Base-by-base conservation (phyloP, 2,888 invertebrate species). In the Heliothis peltigera region DNA sequence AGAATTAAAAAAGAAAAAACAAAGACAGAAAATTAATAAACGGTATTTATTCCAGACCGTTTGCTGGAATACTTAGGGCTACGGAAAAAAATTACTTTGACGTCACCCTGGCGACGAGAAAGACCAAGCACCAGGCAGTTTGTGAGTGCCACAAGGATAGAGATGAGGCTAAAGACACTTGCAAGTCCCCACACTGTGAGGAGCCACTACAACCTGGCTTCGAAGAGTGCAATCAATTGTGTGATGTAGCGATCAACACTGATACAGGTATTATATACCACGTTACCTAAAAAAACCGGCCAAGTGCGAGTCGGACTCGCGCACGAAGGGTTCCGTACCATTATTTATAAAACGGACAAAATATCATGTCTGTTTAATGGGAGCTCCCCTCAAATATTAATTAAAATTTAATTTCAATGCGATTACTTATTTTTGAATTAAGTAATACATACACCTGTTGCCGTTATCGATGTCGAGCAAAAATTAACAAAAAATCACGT, bases 31-130 rank as follows among this genome's bases (percentile, higher is more conserved):
- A 42, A 42, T 42, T 42, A 42, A 42, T 17, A 42, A 42, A n/a
- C n/a, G 42, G 42, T 42, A 17, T 42, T 42, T 42, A 42, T 42
- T 42, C 17, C 42, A 42, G 42, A 42, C 42, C 17, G 39, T 32
- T 32, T 32, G 42, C 17, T 42, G 42, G 42, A 42, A 42, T 42
- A 17, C 17, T 17, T 42, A 42, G 42, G 42, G n/a, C 17, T n/a
- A 5, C 42, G 17, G 17, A 7, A 17, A 17, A 17, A 17, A n/a
- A 8, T 17, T 7, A 42, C 42, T 6, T 17, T 42, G 42, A 17
- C 12, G 17, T 0, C 42, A 42, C 42, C 1, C 17, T 18, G 42
- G 42, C 6, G 17, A 8, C 17, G 42, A 17, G n/a, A 42, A 17
- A 8, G 42, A 17, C 3, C 17, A 42, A 42, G 42, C 8, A 32